Percentiles rank a stretch among this genome's conserved stretches.
Conservation (phyloP, 2,113 vertebrate genomes). For the Mustela nigripes region DNA sequence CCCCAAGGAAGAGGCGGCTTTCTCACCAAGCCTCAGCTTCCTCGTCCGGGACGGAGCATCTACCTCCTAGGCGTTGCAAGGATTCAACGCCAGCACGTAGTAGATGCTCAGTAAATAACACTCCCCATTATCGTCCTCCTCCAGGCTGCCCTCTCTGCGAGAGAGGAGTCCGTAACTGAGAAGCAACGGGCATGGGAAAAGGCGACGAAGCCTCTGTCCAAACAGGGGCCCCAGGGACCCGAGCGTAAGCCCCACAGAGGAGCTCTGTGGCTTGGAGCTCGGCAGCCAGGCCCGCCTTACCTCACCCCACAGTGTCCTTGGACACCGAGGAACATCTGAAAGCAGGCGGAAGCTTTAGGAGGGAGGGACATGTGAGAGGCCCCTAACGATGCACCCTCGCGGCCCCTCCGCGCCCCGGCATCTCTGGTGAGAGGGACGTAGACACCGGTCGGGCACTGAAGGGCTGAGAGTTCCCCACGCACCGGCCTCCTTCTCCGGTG, state of each 20-base stretch:
- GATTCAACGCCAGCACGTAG: background rate
- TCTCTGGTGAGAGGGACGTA: background rate
- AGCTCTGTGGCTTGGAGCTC: background rate
- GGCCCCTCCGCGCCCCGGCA: rapidly evolving
- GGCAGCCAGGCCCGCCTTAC: background rate
- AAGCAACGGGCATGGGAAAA: background rate
- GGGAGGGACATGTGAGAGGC: background rate
- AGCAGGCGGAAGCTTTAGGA: background rate
- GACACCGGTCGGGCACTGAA: rapidly evolving
- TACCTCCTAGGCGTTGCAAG: background rate
- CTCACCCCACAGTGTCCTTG: background rate
- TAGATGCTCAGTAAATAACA: background rate
- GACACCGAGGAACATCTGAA: rapidly evolving
- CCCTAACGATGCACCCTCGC: background rate
- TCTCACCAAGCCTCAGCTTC: background rate
- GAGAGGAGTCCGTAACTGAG: rapidly evolving
- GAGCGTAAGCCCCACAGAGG: too few relatives aligned
- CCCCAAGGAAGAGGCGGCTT: background rate
- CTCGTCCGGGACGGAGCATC: background rate
- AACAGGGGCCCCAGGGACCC: background rate
- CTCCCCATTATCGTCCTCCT: rapidly evolving
- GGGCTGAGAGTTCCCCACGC: background rate
- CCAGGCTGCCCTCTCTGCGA: background rate
- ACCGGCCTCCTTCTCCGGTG: rapidly evolving
- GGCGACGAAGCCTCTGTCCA: too few relatives aligned